phyloP scores from a whole-genome alignment of 2,888 invertebrate genomes.

The Rotaria macrura region DNA sequence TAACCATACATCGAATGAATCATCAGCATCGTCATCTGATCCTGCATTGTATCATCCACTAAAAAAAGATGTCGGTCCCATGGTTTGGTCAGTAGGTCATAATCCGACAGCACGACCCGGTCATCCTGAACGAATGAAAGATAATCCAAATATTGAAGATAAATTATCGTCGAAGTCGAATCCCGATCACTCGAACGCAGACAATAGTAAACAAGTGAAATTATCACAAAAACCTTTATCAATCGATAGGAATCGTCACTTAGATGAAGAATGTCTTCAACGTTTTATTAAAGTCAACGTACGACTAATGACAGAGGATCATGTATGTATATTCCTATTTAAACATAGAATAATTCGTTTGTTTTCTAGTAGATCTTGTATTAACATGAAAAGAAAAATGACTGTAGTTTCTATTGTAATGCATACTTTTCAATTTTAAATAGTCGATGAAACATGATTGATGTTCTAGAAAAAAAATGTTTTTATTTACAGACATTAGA shows the following conservation, averaged over 20 bases:
- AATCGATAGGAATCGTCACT: slow-evolving; percentile 42
- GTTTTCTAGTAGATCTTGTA: too few species aligned
- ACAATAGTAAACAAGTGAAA: not conserved
- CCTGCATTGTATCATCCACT: not conserved
- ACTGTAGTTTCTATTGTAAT: too few species aligned
- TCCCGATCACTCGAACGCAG: not conserved
- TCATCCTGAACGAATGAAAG: not conserved
- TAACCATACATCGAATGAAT: not conserved
- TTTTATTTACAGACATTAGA: too few species aligned
- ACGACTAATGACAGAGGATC: slow-evolving; percentile 52
- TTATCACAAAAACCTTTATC: slow-evolving; percentile 35
- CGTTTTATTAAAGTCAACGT: slow-evolving; percentile 52
- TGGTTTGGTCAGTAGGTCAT: not conserved
- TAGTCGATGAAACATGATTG: too few species aligned
- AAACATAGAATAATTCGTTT: too few species aligned
- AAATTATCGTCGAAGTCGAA: too few species aligned
- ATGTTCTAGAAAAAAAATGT: too few species aligned
- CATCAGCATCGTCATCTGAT: not conserved
- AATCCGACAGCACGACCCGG: not conserved
- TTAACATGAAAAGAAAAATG: too few species aligned
- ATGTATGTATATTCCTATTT: slow-evolving; percentile 39
- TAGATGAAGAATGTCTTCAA: slow-evolving; percentile 52
- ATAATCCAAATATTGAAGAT: not conserved
- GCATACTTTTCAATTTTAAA: too few species aligned
- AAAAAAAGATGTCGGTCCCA: not conserved